Percentiles rank a stretch among this genome's conserved stretches.
These are phyloP conservation scores for Nyctibius grandis DNA, from an alignment of 2,797 vertebrate species.

Conservation along the genomic window DNA sequence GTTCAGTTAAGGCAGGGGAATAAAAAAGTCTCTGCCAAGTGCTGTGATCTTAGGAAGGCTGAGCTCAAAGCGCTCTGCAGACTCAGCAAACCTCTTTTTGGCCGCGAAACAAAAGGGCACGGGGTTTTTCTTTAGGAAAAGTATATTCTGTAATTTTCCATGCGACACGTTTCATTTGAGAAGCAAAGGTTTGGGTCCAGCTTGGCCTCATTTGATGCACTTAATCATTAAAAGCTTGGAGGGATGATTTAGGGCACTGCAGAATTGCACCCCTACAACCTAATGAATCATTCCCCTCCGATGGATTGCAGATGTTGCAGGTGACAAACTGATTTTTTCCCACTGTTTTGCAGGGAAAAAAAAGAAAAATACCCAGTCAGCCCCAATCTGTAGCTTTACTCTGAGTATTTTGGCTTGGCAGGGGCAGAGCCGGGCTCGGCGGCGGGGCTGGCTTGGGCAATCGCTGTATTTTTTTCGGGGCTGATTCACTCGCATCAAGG, in stretches of 20 bases:
- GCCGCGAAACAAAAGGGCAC: background rate
- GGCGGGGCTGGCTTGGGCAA: background rate
- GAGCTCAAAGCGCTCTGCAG: slow-evolving; percentile 1
- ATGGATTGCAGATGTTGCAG: background rate
- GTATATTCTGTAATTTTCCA: background rate
- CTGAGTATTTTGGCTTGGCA: background rate
- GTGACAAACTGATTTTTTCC: background rate
- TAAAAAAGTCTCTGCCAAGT: background rate
- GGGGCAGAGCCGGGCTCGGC: too few species aligned
- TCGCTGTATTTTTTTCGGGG: background rate
- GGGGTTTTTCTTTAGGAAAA: background rate
- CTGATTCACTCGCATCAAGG: background rate
- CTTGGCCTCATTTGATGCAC: background rate
- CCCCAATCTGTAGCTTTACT: background rate
- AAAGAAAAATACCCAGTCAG: background rate
- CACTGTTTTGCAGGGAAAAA: background rate
- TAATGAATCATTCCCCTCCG: fast-evolving
- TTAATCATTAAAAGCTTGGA: background rate
- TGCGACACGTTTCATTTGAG: background rate
- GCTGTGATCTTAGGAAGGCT: background rate
- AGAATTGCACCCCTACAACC: background rate
- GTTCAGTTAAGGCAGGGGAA: background rate
- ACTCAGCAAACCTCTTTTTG: background rate
- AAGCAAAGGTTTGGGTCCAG: background rate
- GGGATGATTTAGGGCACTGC: background rate